These are phyloP conservation scores for Orchestes rusci DNA, from an alignment of 2,888 invertebrate species.

Conservation along the genomic window DNA sequence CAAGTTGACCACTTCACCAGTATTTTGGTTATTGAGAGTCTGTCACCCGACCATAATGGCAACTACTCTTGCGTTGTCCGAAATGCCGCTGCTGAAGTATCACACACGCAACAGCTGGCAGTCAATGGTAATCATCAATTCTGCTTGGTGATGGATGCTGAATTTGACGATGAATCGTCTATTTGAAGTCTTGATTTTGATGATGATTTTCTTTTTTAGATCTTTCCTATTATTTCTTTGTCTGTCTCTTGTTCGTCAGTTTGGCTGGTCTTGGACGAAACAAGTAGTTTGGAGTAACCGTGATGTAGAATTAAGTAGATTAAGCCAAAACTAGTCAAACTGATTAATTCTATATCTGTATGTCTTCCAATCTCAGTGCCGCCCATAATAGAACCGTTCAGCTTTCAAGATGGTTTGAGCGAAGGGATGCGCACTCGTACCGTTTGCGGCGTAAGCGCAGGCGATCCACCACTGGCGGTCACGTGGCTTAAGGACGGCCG, in stretches of 20 bases:
- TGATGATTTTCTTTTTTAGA: conserved; percentile 44
- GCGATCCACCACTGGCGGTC: conserved; percentile 73
- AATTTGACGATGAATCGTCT: conserved; percentile 6
- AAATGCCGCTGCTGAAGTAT: conserved; percentile 66
- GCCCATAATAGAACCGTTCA: conserved; percentile 79
- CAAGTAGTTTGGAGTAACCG: not conserved
- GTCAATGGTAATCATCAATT: conserved; percentile 61
- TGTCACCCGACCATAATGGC: conserved; percentile 69
- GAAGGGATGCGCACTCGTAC: conserved; percentile 76
- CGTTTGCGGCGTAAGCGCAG: conserved; percentile 72
- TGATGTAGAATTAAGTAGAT: not conserved
- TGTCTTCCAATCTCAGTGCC: conserved; percentile 54
- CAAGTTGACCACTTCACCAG: conserved; percentile 72
- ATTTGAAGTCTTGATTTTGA: conserved; percentile 34
- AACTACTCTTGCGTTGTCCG: conserved; percentile 70
- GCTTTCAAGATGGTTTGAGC: conserved; percentile 74
- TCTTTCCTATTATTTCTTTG: conserved; percentile 49
- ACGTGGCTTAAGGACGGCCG: conserved; percentile 78
- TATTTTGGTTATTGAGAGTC: conserved; percentile 68
- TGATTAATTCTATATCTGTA: conserved; percentile 29
- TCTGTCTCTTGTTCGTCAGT: conserved; percentile 40
- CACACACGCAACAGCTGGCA: conserved; percentile 64
- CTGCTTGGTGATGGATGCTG: conserved; percentile 15
- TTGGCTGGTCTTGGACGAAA: conserved; percentile 14
- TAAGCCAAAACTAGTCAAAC: conserved; percentile 10